A percentile compares a stretch with the other conserved stretches of the same genome.
Conservation (phyloP, 2,797 vertebrate species). For the Zenarchopterus dispar region DNA sequence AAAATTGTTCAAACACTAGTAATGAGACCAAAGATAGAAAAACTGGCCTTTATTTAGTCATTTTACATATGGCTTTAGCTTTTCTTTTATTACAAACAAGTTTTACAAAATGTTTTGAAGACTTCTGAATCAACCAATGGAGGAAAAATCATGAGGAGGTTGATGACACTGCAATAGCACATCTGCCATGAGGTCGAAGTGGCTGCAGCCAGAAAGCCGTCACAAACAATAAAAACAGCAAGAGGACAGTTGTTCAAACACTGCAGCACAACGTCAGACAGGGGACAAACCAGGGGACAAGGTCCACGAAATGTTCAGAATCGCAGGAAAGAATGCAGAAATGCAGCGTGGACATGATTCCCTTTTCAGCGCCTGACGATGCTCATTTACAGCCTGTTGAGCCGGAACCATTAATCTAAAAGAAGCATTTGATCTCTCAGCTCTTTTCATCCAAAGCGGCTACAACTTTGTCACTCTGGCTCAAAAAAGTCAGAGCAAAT, state of each 20-base stretch:
- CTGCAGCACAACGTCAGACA: slow-evolving; percentile 42
- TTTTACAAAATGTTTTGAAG: slow-evolving; percentile 77
- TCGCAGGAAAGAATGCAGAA: slow-evolving; percentile 36
- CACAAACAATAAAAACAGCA: slow-evolving; percentile 40
- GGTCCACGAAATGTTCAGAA: slow-evolving; percentile 28
- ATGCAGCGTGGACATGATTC: slow-evolving; percentile 32
- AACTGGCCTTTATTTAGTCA: slow-evolving; percentile 75
- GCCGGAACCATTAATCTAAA: slow-evolving; percentile 13
- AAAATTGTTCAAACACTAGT: neutral
- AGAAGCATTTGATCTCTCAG: slow-evolving; percentile 18
- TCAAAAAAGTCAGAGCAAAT: slow-evolving; percentile 29
- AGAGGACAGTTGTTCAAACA: slow-evolving; percentile 42
- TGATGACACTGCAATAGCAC: slow-evolving; percentile 44
- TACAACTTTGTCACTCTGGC: neutral
- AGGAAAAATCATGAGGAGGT: slow-evolving; percentile 52
- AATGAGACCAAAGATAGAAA: slow-evolving; percentile 53
- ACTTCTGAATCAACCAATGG: slow-evolving; percentile 65
- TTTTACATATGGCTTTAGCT: slow-evolving; percentile 83
- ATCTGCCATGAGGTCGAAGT: slow-evolving; percentile 34
- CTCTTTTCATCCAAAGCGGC: neutral
- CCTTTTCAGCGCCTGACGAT: slow-evolving; percentile 33
- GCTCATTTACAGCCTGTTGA: slow-evolving; percentile 29
- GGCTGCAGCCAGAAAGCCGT: slow-evolving; percentile 38
- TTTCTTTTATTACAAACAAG: slow-evolving; percentile 79
- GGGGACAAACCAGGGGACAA: slow-evolving; percentile 44